Base-by-base conservation (phyloP, 2,888 invertebrate species). In the Halocaridina rubra region DNA sequence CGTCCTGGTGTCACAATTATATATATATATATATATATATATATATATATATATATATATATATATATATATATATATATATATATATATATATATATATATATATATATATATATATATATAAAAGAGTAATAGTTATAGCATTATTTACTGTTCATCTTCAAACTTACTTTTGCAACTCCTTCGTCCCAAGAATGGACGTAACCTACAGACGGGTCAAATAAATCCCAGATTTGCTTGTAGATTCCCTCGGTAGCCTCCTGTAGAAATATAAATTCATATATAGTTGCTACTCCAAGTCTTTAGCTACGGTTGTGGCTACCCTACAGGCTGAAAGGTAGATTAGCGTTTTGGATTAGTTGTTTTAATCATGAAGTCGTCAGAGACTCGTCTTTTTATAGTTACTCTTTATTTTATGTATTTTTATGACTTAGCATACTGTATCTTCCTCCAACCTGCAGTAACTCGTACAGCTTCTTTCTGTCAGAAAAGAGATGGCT, bases 221-320 rank as follows among this genome's bases (percentile, higher is more conserved):
- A 81, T 3, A 81, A 27, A 19, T 81, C 46, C 81, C 81, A 81
- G 53, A 81, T 53, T 61, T 81, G 64, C 10, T 69, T 61, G 61
- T 81, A 81, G 57, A 81, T 81, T 13, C 81, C 81, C 10, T 46
- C 13, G 16, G 75, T 46, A 13, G 81, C 81, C n/a, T 76, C 19
- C 81, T 81, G 57, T 19, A 61, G n/a, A n/a, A n/a, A n/a, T n/a
- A n/a, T n/a, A n/a, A n/a, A n/a, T n/a, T n/a, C n/a, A n/a, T n/a
- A n/a, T n/a, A n/a, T n/a, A n/a, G n/a, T n/a, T n/a, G n/a, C n/a
- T n/a, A n/a, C n/a, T n/a, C n/a, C n/a, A n/a, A n/a, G n/a, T n/a
- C n/a, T n/a, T n/a, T n/a, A n/a, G n/a, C n/a, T n/a, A n/a, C n/a
- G n/a, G n/a, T n/a, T n/a, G n/a, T n/a, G n/a, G n/a, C n/a, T n/a